A percentile compares a stretch with the other conserved stretches of the same genome.
Evolutionary conservation across 53 echinoderm and acorn worm species (phyloP).

Genomic region (Patiria pectinifera): DNA sequence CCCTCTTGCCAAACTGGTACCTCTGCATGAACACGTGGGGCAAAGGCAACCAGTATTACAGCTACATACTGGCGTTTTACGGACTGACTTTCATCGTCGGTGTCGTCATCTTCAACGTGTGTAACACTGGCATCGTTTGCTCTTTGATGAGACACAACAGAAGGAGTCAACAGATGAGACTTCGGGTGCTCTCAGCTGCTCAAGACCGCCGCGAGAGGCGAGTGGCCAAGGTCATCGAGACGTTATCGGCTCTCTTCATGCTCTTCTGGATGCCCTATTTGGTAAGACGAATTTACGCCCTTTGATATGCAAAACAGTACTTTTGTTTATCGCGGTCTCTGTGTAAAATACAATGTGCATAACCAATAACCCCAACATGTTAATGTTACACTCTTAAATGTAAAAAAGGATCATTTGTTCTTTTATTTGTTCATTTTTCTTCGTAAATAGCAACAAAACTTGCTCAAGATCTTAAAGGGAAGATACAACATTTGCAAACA

Average conservation of each 20-base stretch:
- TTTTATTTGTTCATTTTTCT: too few relatives aligned
- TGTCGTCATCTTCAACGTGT: conserved; percentile 64
- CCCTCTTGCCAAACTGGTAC: conserved; percentile 72
- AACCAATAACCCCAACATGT: too few relatives aligned
- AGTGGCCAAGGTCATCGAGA: conserved; percentile 63
- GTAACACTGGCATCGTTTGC: conserved; percentile 67
- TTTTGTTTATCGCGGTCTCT: too few relatives aligned
- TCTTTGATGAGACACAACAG: conserved; percentile 38
- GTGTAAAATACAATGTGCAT: too few relatives aligned
- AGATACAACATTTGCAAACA: too few relatives aligned
- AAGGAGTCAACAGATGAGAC: conserved; percentile 6
- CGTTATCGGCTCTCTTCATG: conserved; percentile 67
- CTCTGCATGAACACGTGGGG: conserved; percentile 76
- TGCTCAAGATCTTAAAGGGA: too few relatives aligned
- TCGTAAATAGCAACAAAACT: too few relatives aligned
- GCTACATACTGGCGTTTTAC: conserved; percentile 64
- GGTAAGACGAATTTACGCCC: conserved; percentile 51
- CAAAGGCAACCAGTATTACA: conserved; percentile 64
- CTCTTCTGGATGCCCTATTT: conserved; percentile 80
- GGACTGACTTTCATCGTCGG: conserved; percentile 65
- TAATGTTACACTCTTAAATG: too few relatives aligned
- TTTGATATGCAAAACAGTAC: too few relatives aligned
- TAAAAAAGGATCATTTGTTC: too few relatives aligned
- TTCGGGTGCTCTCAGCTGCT: background rate
- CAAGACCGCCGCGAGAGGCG: conserved; percentile 63